Percentiles rank a stretch among this genome's conserved stretches.
Conservation (phyloP, 2,888 invertebrate species). For the Bibio marci region DNA sequence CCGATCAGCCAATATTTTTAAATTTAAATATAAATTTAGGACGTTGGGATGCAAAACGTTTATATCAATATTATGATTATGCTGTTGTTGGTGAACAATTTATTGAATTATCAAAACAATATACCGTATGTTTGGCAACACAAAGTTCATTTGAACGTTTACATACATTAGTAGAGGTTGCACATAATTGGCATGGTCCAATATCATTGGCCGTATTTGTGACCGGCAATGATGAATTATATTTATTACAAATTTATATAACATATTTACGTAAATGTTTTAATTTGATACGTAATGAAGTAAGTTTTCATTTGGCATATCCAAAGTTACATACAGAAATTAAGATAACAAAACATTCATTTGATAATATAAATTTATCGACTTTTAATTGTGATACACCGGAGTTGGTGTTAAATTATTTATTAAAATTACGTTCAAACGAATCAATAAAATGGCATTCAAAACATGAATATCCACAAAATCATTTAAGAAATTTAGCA, state of each 20-base stretch:
- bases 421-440: constrained; percentile 40
- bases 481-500: constrained; percentile 73
- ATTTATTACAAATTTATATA: constrained; percentile 52
- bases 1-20: constrained; percentile 30
- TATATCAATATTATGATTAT: constrained; percentile 58
- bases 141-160: constrained; percentile 74
- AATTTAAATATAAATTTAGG: constrained; percentile 48
- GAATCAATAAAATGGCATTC: constrained; percentile 56
- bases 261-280: constrained; percentile 61
- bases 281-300: constrained; percentile 49
- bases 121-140: constrained; percentile 59
- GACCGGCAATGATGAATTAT: constrained; percentile 60
- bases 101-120: constrained; percentile 36
- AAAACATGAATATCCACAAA: constrained; percentile 71
- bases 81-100: constrained; percentile 51
- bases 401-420: constrained; percentile 40
- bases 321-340: constrained; percentile 28
- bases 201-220: constrained; percentile 71
- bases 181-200: constrained; percentile 70
- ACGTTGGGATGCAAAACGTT: constrained; percentile 53
- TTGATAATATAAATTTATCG: constrained; percentile 23
- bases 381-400: constrained; percentile 47
- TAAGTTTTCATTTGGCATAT: constrained; percentile 58
- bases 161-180: constrained; percentile 57
- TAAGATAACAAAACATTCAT: too few relatives aligned